Conservation (phyloP, 2,113 vertebrate genomes). For the Taurulus bubalis region DNA sequence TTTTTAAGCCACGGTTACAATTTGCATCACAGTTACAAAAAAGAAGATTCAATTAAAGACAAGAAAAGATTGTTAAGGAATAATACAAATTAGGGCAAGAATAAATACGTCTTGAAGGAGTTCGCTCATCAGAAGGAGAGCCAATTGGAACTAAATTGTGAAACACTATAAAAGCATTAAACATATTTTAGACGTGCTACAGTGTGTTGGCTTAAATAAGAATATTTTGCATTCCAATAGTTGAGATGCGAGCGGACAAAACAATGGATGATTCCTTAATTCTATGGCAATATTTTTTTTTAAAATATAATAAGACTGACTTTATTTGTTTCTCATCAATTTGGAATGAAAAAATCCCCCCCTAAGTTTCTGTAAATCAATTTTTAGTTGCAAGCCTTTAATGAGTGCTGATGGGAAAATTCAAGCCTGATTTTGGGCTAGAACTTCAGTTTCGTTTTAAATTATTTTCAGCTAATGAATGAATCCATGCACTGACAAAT, state of each 20-base stretch:
- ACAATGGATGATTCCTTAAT: conserved; percentile 1
- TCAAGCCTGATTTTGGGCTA: background rate
- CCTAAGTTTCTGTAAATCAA: background rate
- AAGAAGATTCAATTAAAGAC: background rate
- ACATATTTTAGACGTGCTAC: conserved; percentile 7
- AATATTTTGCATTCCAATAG: background rate
- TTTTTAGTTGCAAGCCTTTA: background rate
- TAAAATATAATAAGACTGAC: background rate
- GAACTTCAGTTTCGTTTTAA: background rate
- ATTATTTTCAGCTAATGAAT: background rate
- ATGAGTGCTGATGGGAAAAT: background rate
- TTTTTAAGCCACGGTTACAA: conserved; percentile 1
- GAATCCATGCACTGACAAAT: background rate
- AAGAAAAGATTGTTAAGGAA: background rate
- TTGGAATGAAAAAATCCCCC: background rate
- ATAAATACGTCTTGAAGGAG: background rate
- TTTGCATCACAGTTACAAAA: no score
- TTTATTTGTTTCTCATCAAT: conserved; percentile 7
- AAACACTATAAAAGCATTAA: conserved; percentile 3
- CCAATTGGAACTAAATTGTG: background rate
- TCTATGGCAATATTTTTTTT: conserved; percentile 7
- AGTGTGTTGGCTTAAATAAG: conserved; percentile 3
- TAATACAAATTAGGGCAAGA: background rate
- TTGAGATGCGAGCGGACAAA: background rate
- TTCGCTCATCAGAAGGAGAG: conserved; percentile 1